Conservation (phyloP, 2,888 invertebrate species). For the Pyrocoelia pectoralis region DNA sequence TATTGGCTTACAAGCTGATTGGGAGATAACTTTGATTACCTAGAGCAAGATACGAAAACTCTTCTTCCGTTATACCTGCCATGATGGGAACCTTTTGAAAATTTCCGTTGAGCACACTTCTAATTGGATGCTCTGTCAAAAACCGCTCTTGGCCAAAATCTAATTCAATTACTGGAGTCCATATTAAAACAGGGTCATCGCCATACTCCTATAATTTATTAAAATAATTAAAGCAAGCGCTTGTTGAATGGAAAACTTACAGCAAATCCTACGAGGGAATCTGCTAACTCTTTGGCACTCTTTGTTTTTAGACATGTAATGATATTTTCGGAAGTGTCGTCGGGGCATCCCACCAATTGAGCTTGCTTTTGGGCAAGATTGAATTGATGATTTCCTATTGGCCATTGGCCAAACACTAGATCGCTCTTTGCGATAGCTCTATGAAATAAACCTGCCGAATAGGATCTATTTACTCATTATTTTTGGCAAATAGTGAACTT, state of each 20-base stretch:
- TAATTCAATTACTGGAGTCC: constrained; percentile 71
- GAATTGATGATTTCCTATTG: constrained; percentile 64
- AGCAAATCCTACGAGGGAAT: constrained; percentile 60
- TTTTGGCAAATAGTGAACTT: neutral
- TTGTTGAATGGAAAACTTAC: constrained; percentile 50
- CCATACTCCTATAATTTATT: constrained; percentile 60
- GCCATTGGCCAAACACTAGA: constrained; percentile 64
- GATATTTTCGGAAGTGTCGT: constrained; percentile 63
- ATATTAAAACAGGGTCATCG: constrained; percentile 62
- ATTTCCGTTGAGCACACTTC: constrained; percentile 63
- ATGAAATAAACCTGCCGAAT: constrained; percentile 70
- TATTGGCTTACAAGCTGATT: neutral
- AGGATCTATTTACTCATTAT: too few species aligned
- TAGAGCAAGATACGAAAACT: constrained; percentile 69
- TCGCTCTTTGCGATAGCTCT: constrained; percentile 75
- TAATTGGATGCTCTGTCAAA: constrained; percentile 66
- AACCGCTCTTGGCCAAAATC: constrained; percentile 72
- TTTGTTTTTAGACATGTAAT: constrained; percentile 68
- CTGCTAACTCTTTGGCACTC: constrained; percentile 61
- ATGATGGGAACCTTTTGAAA: constrained; percentile 70
- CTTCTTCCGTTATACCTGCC: constrained; percentile 69
- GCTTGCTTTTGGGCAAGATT: constrained; percentile 71
- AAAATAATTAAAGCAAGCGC: too few species aligned
- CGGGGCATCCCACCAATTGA: constrained; percentile 66
- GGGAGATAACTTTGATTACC: constrained; percentile 59